These are phyloP conservation scores for Diglossa cyanea DNA, from an alignment of 2,797 vertebrate genomes.

Conservation along the genomic window DNA sequence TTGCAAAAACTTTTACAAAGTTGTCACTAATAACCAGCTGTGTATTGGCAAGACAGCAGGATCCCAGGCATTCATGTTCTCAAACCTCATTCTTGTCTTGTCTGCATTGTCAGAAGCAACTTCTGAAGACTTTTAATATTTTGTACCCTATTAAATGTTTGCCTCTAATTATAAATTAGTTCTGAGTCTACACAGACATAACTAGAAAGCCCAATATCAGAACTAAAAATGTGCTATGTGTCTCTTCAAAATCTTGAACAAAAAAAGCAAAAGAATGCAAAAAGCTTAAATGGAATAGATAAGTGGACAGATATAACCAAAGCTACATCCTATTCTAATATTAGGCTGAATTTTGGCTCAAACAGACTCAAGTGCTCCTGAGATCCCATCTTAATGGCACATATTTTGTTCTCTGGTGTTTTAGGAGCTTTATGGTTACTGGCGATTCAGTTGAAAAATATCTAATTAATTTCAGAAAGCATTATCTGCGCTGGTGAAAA, in stretches of 20 bases:
- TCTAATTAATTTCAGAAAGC: neutral
- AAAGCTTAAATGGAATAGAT: neutral
- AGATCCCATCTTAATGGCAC: neutral
- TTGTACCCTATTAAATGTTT: neutral
- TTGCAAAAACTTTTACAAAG: neutral
- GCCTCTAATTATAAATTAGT: neutral
- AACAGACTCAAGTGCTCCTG: neutral
- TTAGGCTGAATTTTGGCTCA: neutral
- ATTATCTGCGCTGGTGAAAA: neutral
- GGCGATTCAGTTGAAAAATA: neutral
- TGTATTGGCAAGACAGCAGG: neutral
- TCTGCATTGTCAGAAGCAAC: neutral
- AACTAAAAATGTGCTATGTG: neutral
- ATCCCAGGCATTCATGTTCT: neutral
- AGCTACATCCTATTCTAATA: neutral
- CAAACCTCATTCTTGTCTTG: neutral
- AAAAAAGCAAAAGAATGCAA: neutral
- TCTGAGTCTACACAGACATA: neutral
- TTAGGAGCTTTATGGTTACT: neutral
- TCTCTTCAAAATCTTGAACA: neutral
- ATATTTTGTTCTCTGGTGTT: neutral
- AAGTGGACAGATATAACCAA: neutral
- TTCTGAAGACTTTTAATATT: neutral
- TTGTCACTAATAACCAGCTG: neutral
- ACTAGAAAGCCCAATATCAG: neutral